Percentiles rank a stretch among this genome's conserved stretches.
Conservation (phyloP, 2,888 invertebrate species). For the Graphium colonna region DNA sequence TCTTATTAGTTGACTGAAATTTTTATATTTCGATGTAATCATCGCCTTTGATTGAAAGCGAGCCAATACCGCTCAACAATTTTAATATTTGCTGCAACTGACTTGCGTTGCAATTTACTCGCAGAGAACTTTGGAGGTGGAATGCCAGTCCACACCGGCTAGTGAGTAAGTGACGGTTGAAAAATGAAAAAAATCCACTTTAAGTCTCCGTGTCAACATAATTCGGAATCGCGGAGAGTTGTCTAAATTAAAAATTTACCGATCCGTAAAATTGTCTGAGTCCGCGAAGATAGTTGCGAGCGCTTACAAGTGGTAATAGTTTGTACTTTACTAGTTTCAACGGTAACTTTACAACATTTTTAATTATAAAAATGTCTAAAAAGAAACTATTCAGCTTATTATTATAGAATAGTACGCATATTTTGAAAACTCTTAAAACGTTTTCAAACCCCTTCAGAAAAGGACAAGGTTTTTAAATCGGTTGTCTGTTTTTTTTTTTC, state of each 20-base stretch:
- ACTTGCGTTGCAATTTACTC: slow-evolving; percentile 64
- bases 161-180: slow-evolving; percentile 35
- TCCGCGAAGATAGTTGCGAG: neutral
- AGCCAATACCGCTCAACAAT: slow-evolving; percentile 76
- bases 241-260: no score
- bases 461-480: no score
- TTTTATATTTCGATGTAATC: slow-evolving; percentile 67
- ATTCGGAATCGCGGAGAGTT: slow-evolving; percentile 8
- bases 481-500: no score
- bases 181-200: slow-evolving; percentile 25
- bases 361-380: neutral
- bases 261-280: neutral
- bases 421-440: no score
- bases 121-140: slow-evolving; percentile 44
- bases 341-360: neutral
- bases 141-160: slow-evolving; percentile 33
- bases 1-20: slow-evolving; percentile 41
- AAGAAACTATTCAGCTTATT: no score
- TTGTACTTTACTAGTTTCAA: neutral
- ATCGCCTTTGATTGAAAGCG: slow-evolving; percentile 61
- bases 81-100: slow-evolving; percentile 71
- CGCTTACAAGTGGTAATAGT: neutral
- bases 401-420: no score
- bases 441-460: no score
- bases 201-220: slow-evolving; percentile 24